Evolutionary conservation across 2,888 invertebrate genomes (phyloP), one percentile per base, ranked within the genome.

Genomic region (Endomychus coccineus): DNA sequence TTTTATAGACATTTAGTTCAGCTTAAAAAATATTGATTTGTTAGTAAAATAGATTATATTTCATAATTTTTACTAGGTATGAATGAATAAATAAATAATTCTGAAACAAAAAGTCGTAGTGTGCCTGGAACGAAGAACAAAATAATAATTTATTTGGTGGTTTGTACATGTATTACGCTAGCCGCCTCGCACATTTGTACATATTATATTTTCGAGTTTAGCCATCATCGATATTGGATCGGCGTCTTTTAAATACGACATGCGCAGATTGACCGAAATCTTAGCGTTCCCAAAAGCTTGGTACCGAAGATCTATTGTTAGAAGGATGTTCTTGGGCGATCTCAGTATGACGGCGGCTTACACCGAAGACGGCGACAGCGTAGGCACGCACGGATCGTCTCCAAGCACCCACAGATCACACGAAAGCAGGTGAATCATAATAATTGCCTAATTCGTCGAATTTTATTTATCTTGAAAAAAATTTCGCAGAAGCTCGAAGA

Each of bases 201-300:
- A 19, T 19, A 7, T n/a, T 19, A 7, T 7, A 19, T 19, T 6
- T 10, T 27, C 10, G 7, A 7, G 21, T 58, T n/a, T 61, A 84
- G 88, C 92, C 1, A 90, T 95, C 48, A 83, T 92, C 54, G 94
- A 95, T 68, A 90, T 95, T 50, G 95, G 95, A 14, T 90, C 89
- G 13, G 92, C 92, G 6, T 90, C 89, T 14, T 97, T 98, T 67
- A 95, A 96, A 61, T 98, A 97, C 67, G 97, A 98, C 64, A 97
- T 98, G 95, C 77, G 97, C 19, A 77, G 97, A 1, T 68, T 98
- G 44, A 88, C 92, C 0, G 98, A 98, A 70, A 95, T 98, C 56
- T 71, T 98, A 39, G 94, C 95, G 0, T 96, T 98, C 64, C 97
- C 97, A 0, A 94, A 94, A 68, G 96, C 97, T 9, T 98, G 98